phyloP scores from a whole-genome alignment of 30 jellyfish, hydroid and myxozoan genomes.

The Euphysa ruthae region DNA sequence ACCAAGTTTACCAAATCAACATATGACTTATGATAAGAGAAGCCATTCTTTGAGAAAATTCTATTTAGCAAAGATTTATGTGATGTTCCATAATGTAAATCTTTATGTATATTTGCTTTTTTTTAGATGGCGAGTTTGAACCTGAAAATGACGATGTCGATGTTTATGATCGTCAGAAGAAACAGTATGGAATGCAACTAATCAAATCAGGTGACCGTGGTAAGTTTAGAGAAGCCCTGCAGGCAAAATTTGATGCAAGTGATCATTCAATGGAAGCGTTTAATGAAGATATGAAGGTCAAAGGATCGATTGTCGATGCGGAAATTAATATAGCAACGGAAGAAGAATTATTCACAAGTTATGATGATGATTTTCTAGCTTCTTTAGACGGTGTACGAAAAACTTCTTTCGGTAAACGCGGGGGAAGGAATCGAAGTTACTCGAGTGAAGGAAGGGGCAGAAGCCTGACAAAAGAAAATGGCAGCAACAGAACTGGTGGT shows the following conservation, averaged over 20 bases:
- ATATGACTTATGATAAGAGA: no score
- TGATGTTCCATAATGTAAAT: no score
- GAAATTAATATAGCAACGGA: background rate
- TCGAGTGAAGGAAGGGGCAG: no score
- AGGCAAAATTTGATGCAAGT: background rate
- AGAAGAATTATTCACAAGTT: background rate
- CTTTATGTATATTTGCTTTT: background rate
- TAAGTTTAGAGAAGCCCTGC: background rate
- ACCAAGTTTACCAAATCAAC: no score
- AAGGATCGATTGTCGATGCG: background rate
- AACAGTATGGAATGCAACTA: slow-evolving; percentile 1
- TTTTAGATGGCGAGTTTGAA: background rate
- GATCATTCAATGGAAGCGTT: background rate
- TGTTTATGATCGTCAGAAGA: slow-evolving; percentile 5
- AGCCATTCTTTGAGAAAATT: no score
- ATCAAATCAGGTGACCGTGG: slow-evolving; percentile 12
- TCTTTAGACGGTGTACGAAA: no score
- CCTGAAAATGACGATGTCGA: background rate
- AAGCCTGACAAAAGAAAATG: no score
- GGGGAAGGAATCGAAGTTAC: no score
- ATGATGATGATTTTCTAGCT: background rate
- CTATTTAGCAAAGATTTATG: no score
- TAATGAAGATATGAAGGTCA: background rate
- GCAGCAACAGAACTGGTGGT: no score
- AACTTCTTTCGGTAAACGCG: no score